Base-by-base conservation (phyloP, 1,140 invertebrate genomes). In the Micrasema minimum region DNA sequence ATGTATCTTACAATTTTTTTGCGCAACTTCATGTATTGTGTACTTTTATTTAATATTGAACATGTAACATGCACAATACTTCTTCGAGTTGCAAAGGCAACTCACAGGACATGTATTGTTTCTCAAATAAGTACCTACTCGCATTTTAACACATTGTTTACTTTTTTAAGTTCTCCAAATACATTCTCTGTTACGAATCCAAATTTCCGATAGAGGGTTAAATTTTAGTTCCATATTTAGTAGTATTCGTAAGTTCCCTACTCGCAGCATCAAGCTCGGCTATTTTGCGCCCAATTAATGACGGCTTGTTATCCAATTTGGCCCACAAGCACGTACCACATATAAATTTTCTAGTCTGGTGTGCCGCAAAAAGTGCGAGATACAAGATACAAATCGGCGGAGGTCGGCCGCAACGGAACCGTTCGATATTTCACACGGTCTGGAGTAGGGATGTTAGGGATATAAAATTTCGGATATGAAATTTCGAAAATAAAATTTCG, bases 241-340 rank as follows among this genome's bases (percentile, higher is more conserved):
- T 2, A 2, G 26, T 31, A 31, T 31, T 31, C 26, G 26, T 31
- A 31, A 31, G 3, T 31, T 31, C 23, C 20, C 23, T 38, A 38
- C 20, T 38, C 10, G 31, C 14, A 31, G 20, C 61, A 64, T 64
- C 61, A 64, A 64, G 46, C 31, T 18, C 41, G 18, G 61, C 22
- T 14, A 12, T 45, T 64, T 45, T 64, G 61, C 22, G 37, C 43
- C 61, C 61, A 64, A 64, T 64, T 64, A 64, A 64, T 64, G 43
- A 45, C 14, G 43, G 14, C 61, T 64, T 64, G 61, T 64, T 64
- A 64, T 64, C 61, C 61, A 64, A 64, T 64, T 64, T 64, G 41
- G 20, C 37, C 18, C n/a, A 46, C 38, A 43, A 31, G 61, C 61
- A 64, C 61, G 61, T 64, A 45, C 38, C 22, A 46, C 41, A 45